These are phyloP conservation scores for Lithophane semibrunnea DNA, from an alignment of 2,888 invertebrate species.

Conservation along the genomic window DNA sequence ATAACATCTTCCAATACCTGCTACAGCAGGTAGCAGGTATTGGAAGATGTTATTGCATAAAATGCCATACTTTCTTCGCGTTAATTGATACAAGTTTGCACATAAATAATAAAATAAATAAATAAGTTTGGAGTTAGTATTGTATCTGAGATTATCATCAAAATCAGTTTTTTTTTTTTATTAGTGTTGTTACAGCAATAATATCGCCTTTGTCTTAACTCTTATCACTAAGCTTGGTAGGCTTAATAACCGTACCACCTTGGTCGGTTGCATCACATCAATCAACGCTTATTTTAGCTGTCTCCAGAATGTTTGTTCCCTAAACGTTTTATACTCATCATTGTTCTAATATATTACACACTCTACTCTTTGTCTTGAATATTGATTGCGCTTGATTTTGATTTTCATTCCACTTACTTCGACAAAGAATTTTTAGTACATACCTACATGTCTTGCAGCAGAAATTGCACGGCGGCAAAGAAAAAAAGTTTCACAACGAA, in stretches of 20 bases:
- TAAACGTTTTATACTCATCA: not conserved
- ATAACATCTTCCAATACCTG: not conserved
- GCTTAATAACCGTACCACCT: not conserved
- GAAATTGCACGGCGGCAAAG: conserved; percentile 57
- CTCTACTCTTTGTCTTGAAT: conserved; percentile 5
- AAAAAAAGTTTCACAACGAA: conserved; percentile 80
- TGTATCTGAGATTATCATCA: no score
- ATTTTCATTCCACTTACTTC: conserved; percentile 15
- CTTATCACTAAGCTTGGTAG: not conserved
- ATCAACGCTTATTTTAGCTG: not conserved
- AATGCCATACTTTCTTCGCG: not conserved
- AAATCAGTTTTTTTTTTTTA: not conserved
- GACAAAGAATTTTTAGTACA: conserved; percentile 26
- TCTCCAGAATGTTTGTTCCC: not conserved
- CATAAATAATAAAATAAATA: no score
- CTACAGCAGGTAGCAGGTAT: no score
- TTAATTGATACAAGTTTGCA: not conserved
- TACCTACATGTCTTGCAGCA: conserved; percentile 63
- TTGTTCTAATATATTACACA: not conserved
- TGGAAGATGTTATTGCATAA: no score
- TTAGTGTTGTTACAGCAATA: not conserved
- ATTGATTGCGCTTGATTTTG: conserved; percentile 17
- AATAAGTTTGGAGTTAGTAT: not conserved
- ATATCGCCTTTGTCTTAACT: not conserved
- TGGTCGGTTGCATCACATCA: not conserved